A percentile compares a stretch with the other conserved stretches of the same genome.
Evolutionary conservation across 2,888 invertebrate genomes (phyloP).

Genomic region (Leptinotarsa haldemani): DNA sequence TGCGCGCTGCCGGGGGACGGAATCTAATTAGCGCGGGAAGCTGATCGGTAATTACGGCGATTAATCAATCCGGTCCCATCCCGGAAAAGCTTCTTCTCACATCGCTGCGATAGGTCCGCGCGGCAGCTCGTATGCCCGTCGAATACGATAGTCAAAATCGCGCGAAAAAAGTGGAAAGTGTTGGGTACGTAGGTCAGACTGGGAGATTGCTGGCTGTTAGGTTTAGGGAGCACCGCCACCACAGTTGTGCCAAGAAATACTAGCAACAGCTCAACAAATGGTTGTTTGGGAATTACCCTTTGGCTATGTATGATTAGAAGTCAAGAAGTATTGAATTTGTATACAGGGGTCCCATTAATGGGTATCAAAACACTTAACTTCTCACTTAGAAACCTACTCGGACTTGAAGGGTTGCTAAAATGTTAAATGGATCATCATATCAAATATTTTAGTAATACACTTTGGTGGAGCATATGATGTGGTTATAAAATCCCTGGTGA

Average conservation of each 20-base stretch:
- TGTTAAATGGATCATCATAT: too few species aligned
- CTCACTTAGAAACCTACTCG: too few species aligned
- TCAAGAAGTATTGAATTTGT: too few species aligned
- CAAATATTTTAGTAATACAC: too few species aligned
- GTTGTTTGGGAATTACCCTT: too few species aligned
- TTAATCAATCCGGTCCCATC: slow-evolving; percentile 69
- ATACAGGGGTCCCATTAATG: too few species aligned
- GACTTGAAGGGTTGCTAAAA: too few species aligned
- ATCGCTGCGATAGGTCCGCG: neutral
- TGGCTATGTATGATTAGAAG: too few species aligned
- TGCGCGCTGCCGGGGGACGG: slow-evolving; percentile 63
- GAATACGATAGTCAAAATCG: neutral
- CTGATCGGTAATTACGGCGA: slow-evolving; percentile 71
- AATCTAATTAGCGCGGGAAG: slow-evolving; percentile 67
- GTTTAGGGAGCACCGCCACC: neutral
- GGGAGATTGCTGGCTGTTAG: neutral
- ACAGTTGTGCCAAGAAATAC: neutral
- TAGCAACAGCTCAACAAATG: too few species aligned
- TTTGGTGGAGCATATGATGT: too few species aligned
- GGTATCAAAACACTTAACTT: too few species aligned
- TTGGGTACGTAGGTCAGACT: neutral
- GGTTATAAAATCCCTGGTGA: too few species aligned
- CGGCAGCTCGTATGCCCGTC: neutral
- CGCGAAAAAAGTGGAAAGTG: neutral
- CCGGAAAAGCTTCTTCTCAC: slow-evolving; percentile 58